These are phyloP conservation scores for Crenuchus spilurus DNA, from an alignment of 2,797 vertebrate genomes.

Conservation along the genomic window DNA sequence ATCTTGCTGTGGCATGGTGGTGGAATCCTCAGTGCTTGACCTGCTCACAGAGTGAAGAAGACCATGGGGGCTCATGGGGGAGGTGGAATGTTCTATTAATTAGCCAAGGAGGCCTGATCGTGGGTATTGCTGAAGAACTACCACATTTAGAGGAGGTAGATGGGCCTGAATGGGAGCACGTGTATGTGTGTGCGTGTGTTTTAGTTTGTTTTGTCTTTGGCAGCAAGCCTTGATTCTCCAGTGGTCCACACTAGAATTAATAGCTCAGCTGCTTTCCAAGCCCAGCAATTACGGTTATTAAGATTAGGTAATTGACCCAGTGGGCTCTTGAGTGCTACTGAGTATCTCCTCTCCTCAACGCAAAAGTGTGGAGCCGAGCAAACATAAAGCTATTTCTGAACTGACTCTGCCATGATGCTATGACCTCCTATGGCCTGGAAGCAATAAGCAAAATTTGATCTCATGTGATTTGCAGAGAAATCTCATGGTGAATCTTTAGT, in stretches of 20 bases:
- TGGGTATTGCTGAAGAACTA: constrained; percentile 34
- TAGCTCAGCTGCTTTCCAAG: constrained; percentile 62
- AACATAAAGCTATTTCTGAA: constrained; percentile 36
- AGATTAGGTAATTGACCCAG: constrained; percentile 63
- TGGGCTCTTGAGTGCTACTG: constrained; percentile 53
- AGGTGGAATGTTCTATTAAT: constrained; percentile 42
- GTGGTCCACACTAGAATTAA: constrained; percentile 59
- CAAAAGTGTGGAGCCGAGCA: constrained; percentile 26
- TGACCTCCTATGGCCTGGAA: neutral
- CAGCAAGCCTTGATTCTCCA: constrained; percentile 51
- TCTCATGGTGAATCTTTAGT: neutral
- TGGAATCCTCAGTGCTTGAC: constrained; percentile 45
- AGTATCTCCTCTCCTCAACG: constrained; percentile 43
- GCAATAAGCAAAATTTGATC: neutral
- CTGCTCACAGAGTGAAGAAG: constrained; percentile 37
- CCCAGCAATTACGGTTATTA: constrained; percentile 62
- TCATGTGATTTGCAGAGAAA: neutral
- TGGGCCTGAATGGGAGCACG: constrained; percentile 48
- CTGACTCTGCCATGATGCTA: constrained; percentile 3
- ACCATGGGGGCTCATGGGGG: neutral
- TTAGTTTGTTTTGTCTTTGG: constrained; percentile 46
- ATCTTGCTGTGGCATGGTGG: constrained; percentile 39
- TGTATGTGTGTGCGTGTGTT: constrained; percentile 34
- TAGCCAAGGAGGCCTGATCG: constrained; percentile 32
- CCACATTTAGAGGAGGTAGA: constrained; percentile 6